A percentile compares a stretch with the other conserved stretches of the same genome.
These are phyloP conservation scores for Brachionus sp. DNA, from an alignment of 1,140 invertebrate species.

Conservation along the genomic window DNA sequence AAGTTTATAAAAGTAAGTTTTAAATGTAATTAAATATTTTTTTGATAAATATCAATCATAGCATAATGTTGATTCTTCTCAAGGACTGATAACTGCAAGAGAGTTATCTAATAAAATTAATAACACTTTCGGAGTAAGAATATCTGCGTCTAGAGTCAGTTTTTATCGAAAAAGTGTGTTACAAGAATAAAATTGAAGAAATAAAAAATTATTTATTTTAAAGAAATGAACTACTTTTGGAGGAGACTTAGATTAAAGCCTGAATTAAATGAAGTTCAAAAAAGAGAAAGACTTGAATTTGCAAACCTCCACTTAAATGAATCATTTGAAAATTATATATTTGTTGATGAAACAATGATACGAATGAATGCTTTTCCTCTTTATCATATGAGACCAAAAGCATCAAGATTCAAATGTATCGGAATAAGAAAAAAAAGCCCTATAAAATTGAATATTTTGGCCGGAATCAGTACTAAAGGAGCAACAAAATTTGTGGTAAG, in stretches of 20 bases:
- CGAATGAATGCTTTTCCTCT: background rate
- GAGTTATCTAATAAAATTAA: background rate
- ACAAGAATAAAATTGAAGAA: background rate
- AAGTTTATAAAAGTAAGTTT: slow-evolving; percentile 1
- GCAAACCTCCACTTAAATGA: background rate
- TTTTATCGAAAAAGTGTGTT: background rate
- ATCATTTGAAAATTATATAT: background rate
- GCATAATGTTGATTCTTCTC: background rate
- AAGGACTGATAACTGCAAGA: slow-evolving; percentile 11
- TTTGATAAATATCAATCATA: background rate
- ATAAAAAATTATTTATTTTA: background rate
- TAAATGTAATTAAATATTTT: background rate
- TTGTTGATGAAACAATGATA: background rate
- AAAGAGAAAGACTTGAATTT: background rate
- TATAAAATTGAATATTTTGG: background rate
- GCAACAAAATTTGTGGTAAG: background rate
- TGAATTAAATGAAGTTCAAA: background rate
- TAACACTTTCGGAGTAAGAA: background rate
- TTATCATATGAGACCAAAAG: slow-evolving; percentile 15
- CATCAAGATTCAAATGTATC: background rate
- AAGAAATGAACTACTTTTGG: background rate
- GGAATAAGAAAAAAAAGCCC: background rate
- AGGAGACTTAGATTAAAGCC: background rate
- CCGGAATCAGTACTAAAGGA: background rate
- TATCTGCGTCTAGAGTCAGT: background rate